Base-by-base conservation (phyloP, 2,113 vertebrate species). In the Conger conger region DNA sequence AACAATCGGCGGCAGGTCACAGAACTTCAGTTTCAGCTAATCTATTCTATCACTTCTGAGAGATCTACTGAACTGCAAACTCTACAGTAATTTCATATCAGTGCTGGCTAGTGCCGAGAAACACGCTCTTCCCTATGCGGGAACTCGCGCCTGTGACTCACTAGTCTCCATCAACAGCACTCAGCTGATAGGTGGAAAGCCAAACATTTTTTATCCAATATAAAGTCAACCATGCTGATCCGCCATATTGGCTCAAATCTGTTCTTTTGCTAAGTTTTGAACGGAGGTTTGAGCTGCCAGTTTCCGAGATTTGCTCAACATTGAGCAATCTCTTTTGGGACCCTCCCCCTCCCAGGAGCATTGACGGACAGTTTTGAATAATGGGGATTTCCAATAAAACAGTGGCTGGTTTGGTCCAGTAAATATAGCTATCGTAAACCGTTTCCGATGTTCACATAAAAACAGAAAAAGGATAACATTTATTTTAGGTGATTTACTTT, bases 121-220 rank as follows among this genome's bases (percentile, higher is more conserved):
- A 73, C 68, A 73, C 33, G n/a, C 9, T 73, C n/a, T 73, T 73
- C n/a, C 27, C 68, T 73, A 27, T 73, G 68, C 27, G n/a, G 77
- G 35, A 37, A 79, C 33, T 16, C 33, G 20, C 35, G 36, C 50
- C 37, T 80, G 40, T 80, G 79, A 80, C 79, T 80, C 79, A 80
- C 38, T 45, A 8, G 45, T 15, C 27, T 80, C 23, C 79, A 80
- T 45, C 16, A 42, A 80, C 40, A 80, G 1, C 38, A 38, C 37
- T 80, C 79, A 80, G 79, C 38, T 80, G 79, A 80, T 45, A 45
- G 79, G 79, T 45, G 79, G 79, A n/a, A 79, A 79, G n/a, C 18
- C 0, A 13, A 50, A 50, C 45, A 50, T 13, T 13, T 13, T 50
- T 8, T 42, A 42, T 42, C 40, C 40, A 42, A 42, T 42, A 23